These are phyloP conservation scores for Kobus ellipsiprymnus DNA, from an alignment of 2,113 vertebrate species.

Conservation along the genomic window DNA sequence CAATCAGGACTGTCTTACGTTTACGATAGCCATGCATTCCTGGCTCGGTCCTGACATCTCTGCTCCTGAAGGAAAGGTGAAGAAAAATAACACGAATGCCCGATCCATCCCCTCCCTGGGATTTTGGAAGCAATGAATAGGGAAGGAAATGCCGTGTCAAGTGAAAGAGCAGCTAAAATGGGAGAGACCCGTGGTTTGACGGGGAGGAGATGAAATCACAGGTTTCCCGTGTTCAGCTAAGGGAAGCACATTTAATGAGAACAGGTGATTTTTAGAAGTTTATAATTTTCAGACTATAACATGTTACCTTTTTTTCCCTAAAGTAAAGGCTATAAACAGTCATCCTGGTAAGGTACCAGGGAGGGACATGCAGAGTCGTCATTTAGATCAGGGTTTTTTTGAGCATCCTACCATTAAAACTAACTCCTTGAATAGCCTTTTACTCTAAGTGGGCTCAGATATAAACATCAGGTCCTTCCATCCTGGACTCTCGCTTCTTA, in stretches of 20 bases:
- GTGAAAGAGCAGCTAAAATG: background rate
- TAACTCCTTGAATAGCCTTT: background rate
- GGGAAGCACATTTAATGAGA: background rate
- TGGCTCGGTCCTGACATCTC: background rate
- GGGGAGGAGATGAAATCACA: background rate
- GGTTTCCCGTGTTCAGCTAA: background rate
- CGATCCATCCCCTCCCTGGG: accelerated
- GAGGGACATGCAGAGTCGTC: background rate
- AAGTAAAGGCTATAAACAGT: background rate
- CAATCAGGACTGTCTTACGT: accelerated
- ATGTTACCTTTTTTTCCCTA: background rate
- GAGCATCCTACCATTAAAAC: no score
- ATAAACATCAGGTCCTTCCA: background rate
- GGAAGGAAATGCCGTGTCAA: background rate
- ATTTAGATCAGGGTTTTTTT: background rate
- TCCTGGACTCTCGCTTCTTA: accelerated
- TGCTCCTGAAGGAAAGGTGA: background rate
- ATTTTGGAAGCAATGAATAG: background rate
- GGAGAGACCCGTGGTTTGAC: accelerated
- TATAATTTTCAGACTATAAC: conserved; percentile 1
- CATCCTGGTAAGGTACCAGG: background rate
- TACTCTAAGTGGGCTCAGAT: background rate
- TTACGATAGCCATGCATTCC: background rate
- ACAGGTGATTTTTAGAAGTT: background rate
- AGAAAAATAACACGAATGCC: background rate